Conservation (phyloP, 1,140 invertebrate species). For the Idris sp. region DNA sequence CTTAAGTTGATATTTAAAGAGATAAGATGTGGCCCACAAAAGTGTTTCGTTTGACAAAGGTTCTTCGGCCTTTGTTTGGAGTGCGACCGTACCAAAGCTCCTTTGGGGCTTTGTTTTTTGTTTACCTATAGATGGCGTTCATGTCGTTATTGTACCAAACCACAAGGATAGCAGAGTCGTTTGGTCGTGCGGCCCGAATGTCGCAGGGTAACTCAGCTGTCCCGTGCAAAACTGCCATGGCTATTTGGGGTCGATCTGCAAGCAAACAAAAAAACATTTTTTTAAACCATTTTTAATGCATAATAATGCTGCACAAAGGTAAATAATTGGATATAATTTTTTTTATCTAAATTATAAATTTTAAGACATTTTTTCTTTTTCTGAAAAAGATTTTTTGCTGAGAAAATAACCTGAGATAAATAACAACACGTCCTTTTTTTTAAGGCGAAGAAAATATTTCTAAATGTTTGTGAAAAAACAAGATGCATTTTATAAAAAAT, state of each 20-base stretch:
- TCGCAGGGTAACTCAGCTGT: slow-evolving; percentile 83
- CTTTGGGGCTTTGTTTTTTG: slow-evolving; percentile 16
- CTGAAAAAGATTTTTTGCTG: too few relatives aligned
- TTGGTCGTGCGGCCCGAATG: slow-evolving; percentile 79
- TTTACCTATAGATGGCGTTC: slow-evolving; percentile 83
- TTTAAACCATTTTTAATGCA: too few relatives aligned
- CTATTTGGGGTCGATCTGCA: slow-evolving; percentile 80
- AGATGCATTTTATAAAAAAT: too few relatives aligned
- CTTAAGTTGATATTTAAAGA: slow-evolving; percentile 39
- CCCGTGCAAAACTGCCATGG: slow-evolving; percentile 81
- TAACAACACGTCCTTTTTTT: too few relatives aligned
- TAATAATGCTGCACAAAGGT: too few relatives aligned
- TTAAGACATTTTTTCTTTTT: too few relatives aligned
- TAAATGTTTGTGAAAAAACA: too few relatives aligned
- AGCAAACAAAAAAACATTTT: slow-evolving; percentile 62
- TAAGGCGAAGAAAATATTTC: too few relatives aligned
- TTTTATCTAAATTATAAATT: too few relatives aligned
- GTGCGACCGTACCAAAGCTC: too few relatives aligned
- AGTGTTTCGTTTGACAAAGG: background rate
- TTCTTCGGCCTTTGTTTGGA: slow-evolving; percentile 16
- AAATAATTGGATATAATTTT: too few relatives aligned
- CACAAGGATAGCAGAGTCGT: slow-evolving; percentile 81
- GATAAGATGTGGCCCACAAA: slow-evolving; percentile 30
- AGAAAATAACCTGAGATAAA: too few relatives aligned
- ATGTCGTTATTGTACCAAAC: slow-evolving; percentile 84